Conservation (phyloP, 1,140 invertebrate species). For the Euura saliciscinereae region DNA sequence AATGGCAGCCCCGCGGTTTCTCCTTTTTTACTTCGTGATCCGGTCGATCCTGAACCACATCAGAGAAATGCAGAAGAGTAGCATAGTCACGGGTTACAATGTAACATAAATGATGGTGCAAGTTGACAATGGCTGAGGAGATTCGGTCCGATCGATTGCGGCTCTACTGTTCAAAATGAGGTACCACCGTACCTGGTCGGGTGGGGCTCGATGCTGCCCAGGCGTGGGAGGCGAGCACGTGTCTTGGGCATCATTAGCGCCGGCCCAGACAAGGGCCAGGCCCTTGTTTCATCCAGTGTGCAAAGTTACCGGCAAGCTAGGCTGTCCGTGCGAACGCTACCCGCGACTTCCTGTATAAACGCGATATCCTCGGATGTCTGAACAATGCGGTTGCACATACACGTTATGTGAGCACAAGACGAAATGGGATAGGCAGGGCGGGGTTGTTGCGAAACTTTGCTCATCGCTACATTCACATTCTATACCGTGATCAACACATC, state of each 20-base stretch:
- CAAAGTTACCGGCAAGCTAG: not conserved
- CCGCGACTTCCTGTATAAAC: not conserved
- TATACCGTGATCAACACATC: too few species aligned
- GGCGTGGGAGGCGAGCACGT: constrained; percentile 46
- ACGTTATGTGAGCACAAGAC: constrained; percentile 31
- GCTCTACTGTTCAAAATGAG: not conserved
- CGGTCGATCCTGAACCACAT: not conserved
- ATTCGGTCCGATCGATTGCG: not conserved
- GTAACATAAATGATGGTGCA: not conserved
- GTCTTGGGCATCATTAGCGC: constrained; percentile 48
- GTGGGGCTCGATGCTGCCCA: not conserved
- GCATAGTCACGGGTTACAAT: not conserved
- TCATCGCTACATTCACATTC: not conserved
- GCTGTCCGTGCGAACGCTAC: not conserved
- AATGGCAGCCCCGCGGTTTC: not conserved
- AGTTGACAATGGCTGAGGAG: not conserved
- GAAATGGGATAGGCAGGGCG: constrained; percentile 5
- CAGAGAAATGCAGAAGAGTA: not conserved
- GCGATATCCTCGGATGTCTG: constrained; percentile 6
- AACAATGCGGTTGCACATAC: constrained; percentile 22
- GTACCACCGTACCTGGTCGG: not conserved
- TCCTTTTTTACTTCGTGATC: not conserved
- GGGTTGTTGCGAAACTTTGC: constrained; percentile 14
- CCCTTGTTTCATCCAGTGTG: constrained; percentile 1
- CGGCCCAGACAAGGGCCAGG: constrained; percentile 9